Evolutionary conservation across 2,797 vertebrate genomes (phyloP).

Genomic region (Semotilus atromaculatus): DNA sequence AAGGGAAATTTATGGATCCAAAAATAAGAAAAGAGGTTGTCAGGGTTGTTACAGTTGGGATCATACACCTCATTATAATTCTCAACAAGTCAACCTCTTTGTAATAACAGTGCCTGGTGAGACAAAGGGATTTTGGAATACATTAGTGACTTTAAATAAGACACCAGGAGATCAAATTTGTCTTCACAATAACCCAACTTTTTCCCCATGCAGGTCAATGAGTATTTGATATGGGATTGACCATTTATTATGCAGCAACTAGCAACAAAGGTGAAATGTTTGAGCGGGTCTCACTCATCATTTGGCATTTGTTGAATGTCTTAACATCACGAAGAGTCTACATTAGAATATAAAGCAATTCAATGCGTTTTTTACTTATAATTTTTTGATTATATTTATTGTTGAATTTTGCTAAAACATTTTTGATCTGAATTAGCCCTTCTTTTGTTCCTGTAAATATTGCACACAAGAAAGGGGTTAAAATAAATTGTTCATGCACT

Average conservation of each 20-base stretch:
- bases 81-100: background rate
- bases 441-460: background rate
- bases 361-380: background rate
- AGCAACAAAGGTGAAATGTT: background rate
- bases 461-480: background rate
- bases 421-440: background rate
- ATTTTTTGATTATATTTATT: background rate
- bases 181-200: background rate
- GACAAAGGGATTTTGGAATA: constrained; percentile 15
- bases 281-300: background rate
- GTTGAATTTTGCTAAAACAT: background rate
- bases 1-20: background rate
- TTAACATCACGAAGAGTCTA: background rate
- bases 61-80: background rate
- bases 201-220: background rate
- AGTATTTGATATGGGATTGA: background rate
- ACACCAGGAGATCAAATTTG: background rate
- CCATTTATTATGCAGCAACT: constrained; percentile 1
- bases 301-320: background rate
- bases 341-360: background rate
- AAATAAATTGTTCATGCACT: background rate
- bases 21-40: constrained; percentile 9
- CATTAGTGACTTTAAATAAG: constrained; percentile 14
- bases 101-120: background rate
- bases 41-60: background rate